Evolutionary conservation across 2,888 invertebrate genomes (phyloP).

Genomic region (Athalia rosae): DNA sequence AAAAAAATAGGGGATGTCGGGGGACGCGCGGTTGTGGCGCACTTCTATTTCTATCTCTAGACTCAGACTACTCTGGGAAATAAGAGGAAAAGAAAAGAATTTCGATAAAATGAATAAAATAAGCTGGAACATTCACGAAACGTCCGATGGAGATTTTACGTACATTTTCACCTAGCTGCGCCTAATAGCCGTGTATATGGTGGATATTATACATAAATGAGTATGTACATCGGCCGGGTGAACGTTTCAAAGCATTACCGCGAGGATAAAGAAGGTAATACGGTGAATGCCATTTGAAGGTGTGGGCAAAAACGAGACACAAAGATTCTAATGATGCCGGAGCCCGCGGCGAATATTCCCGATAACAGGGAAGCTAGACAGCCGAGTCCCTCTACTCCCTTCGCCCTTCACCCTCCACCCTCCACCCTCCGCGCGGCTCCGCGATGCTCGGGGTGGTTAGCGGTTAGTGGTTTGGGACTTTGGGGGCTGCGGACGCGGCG

Average conservation of each 20-base stretch:
- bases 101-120: not conserved
- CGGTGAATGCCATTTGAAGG: conserved; percentile 24
- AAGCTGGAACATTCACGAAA: not conserved
- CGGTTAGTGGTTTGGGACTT: not conserved
- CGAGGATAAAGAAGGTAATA: conserved; percentile 30
- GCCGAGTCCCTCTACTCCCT: not conserved
- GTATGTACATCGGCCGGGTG: not conserved
- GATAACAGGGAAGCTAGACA: conserved; percentile 43
- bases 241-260: conserved; percentile 32
- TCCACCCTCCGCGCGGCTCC: conserved; percentile 7
- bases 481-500: not conserved
- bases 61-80: too few species aligned
- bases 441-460: not conserved
- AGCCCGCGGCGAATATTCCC: conserved; percentile 62
- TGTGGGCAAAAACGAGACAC: conserved; percentile 42
- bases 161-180: not conserved
- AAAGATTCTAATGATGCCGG: conserved; percentile 67
- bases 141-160: too few species aligned
- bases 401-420: conserved; percentile 3
- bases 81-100: not conserved
- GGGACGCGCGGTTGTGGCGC: not conserved
- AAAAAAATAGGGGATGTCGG: not conserved
- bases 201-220: not conserved
- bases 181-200: not conserved
- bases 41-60: too few species aligned